Evolutionary conservation across 2,113 vertebrate species (phyloP).

Genomic region (Mobula birostris): DNA sequence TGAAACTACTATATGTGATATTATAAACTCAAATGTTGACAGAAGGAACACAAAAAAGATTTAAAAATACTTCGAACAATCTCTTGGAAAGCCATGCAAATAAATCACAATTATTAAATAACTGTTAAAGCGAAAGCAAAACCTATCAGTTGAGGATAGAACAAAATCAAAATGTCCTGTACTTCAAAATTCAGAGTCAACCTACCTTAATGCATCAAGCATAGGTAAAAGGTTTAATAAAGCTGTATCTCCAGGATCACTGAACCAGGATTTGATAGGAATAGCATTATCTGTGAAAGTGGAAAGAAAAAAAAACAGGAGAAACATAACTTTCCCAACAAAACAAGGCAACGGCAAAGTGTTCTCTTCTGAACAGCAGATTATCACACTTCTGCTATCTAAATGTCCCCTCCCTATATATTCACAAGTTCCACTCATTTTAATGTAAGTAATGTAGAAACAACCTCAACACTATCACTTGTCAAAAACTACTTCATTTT

Average conservation of each 20-base stretch:
- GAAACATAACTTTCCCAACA: not conserved
- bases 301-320: not conserved
- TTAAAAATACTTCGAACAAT: not conserved
- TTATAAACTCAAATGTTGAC: not conserved
- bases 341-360: not conserved
- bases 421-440: too few species aligned
- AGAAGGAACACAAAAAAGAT: not conserved
- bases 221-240: conserved; percentile 88
- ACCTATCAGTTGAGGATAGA: not conserved
- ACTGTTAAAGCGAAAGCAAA: not conserved
- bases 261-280: conserved; percentile 93
- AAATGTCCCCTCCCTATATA: not conserved
- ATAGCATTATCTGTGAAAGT: conserved; percentile 78
- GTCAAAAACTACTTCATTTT: too few species aligned
- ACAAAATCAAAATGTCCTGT: not conserved
- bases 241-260: conserved; percentile 85
- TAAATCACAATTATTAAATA: not conserved
- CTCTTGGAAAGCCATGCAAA: not conserved
- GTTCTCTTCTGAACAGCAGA: not conserved
- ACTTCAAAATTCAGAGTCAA: not conserved
- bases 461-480: too few species aligned
- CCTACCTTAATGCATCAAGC: conserved; percentile 85
- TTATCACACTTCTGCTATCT: not conserved
- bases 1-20: not conserved
- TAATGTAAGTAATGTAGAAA: not conserved